Base-by-base conservation (phyloP, 2,888 invertebrate species). In the Gari tellinella region DNA sequence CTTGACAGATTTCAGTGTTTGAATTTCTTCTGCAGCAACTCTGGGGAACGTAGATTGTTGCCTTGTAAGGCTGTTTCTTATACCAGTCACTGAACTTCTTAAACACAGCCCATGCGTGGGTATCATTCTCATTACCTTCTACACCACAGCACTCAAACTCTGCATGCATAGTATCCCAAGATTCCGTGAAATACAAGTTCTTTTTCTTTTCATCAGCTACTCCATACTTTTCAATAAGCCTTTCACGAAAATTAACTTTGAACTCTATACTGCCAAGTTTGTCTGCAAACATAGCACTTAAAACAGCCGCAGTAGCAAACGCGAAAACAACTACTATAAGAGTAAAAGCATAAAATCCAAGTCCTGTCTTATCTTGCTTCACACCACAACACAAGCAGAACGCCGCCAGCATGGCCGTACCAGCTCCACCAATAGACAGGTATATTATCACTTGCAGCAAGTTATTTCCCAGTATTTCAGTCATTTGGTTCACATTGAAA, bases 71-170 rank as follows among this genome's bases (percentile, higher is more conserved):
- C 23, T 67, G 48, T 37, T 58, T 8, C n/a, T 52, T 51, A 49
- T 60, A 72, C 79, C 79, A 79, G 0, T 23, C 52, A 58, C 74
- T 79, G 26, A 53, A 58, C 46, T 66, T 75, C 40, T 62, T 65
- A 53, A 70, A 79, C 19, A 75, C 43, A 5, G 74, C 74, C 79
- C 79, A 79, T 4, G 79, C 72, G 8, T 72, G 55, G 25, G 72
- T 66, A 17, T 66, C 75, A 66, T 75, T 72, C 5, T 55, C 74
- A 55, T 69, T 51, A 4, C 79, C 79, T 38, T 79, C 57, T 8
- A 68, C 79, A 8, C 79, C 79, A 53, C 79, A 79, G 43, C 79
- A 79, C 26, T 72, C 60, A 69, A 75, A 79, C 31, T 58, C 52
- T 21, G 26, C 38, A 48, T 79, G 75, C 75, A 79, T 72, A 10